These are phyloP conservation scores for Heliconius hortense DNA, from an alignment of 2,888 invertebrate genomes.

Conservation along the genomic window DNA sequence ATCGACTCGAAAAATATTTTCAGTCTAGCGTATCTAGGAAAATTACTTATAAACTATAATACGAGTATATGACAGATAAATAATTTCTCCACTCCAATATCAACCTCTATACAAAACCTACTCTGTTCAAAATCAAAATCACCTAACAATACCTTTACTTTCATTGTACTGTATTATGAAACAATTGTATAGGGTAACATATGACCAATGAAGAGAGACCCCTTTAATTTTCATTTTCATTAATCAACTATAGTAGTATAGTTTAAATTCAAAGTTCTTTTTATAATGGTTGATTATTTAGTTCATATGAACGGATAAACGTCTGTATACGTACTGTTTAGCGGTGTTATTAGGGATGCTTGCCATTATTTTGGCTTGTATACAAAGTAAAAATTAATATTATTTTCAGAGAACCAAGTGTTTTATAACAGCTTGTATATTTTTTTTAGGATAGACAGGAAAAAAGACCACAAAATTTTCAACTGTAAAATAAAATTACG, in stretches of 20 bases:
- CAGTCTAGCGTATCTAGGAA: too few species aligned
- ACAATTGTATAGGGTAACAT: conserved; percentile 50
- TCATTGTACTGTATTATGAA: conserved; percentile 54
- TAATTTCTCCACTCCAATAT: not conserved
- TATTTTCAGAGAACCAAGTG: not conserved
- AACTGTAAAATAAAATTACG: too few species aligned
- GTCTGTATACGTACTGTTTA: conserved; percentile 56
- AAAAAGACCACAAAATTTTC: too few species aligned
- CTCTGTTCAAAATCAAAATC: conserved; percentile 48
- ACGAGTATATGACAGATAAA: too few species aligned
- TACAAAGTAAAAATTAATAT: conserved; percentile 23
- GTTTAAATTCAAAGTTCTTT: conserved; percentile 35
- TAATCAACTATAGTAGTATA: conserved; percentile 6
- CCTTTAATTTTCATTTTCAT: conserved; percentile 8
- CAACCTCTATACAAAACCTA: conserved; percentile 18
- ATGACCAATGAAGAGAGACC: conserved; percentile 39
- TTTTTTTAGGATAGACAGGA: too few species aligned
- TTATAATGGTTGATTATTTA: conserved; percentile 40
- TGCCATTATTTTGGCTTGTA: conserved; percentile 43
- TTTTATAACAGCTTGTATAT: not conserved
- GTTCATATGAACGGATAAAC: conserved; percentile 47
- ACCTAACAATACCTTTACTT: conserved; percentile 56
- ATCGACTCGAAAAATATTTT: too few species aligned
- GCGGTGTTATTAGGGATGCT: conserved; percentile 51
- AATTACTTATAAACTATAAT: too few species aligned